Conservation (phyloP, 2,113 vertebrate genomes). For the Actenoides hombroni region DNA sequence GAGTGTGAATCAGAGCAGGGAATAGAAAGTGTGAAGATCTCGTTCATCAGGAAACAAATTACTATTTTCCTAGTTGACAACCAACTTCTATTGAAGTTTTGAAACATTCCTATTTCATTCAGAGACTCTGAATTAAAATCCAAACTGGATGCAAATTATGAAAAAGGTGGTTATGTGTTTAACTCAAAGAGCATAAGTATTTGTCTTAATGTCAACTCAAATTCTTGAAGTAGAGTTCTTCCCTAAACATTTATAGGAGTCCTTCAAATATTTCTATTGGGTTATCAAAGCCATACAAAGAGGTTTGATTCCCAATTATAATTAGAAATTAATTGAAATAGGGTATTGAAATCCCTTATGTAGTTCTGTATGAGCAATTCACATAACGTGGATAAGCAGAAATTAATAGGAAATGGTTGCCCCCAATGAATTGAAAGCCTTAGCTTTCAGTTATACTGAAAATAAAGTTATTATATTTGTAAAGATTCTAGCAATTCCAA, state of each 20-base stretch:
- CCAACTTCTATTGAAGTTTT: not conserved
- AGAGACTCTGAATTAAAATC: not conserved
- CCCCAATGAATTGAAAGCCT: not conserved
- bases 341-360: constrained; percentile 22
- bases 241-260: not conserved
- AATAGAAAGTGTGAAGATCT: not conserved
- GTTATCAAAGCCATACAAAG: constrained; percentile 18
- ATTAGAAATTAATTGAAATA: constrained; percentile 56
- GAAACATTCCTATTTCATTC: not conserved
- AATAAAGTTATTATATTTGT: not conserved
- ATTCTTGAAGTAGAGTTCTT: not conserved
- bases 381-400: not conserved
- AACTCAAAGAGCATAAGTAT: not conserved
- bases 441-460: not conserved
- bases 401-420: constrained; percentile 17
- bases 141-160: not conserved
- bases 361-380: not conserved
- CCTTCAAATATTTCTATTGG: not conserved
- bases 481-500: not conserved
- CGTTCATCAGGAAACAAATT: not conserved
- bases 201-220: not conserved
- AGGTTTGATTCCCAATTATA: constrained; percentile 28
- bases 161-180: not conserved
- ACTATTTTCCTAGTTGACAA: not conserved
- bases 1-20: not conserved